Base-by-base conservation (phyloP, 1,140 invertebrate genomes). In the Pachypeltis micranthus region DNA sequence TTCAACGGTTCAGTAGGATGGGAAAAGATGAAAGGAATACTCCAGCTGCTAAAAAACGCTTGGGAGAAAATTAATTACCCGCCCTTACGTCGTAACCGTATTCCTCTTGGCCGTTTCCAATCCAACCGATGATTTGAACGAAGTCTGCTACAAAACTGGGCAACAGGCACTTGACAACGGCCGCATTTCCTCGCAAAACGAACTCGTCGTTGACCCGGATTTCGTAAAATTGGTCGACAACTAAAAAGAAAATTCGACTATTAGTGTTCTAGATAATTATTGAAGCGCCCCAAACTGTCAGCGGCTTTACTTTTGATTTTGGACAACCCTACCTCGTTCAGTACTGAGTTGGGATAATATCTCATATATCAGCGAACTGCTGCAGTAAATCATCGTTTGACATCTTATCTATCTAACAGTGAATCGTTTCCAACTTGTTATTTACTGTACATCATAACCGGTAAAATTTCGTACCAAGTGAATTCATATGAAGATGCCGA, bases 91-190 rank as follows among this genome's bases (percentile, higher is more conserved):
- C 78, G 65, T 80, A 78, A 58, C 83, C 82, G 68, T 84, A 79
- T 74, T 90, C 85, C 61, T 86, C 70, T 87, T 82, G 25, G 85
- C 78, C 86, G 67, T 88, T 86, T 70, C 87, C 82, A 25, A 85
- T 78, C 93, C 93, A 96, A 44, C 85, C 81, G 66, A 85, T 82
- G 55, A 94, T 85, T 67, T 86, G 80, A 66, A 95, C 87, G 73
- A 92, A 93, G 75, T 93, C 88, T 10, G 84, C 85, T 65, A 94
- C 89, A 75, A 91, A 93, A 67, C 85, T 88, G 4, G 91, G 92
- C 58, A 94, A 84, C 67, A 87, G 79, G 75, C 91, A 94, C 73
- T 90, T 90, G 44, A 94, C 76, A 44, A 89, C 86, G 26, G 87
- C 91, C 19, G 89, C 86, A 73, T 92, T 92, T 63, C 89, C 90